phyloP scores from a whole-genome alignment of 2,113 vertebrate genomes.

The Zosterops borbonicus region DNA sequence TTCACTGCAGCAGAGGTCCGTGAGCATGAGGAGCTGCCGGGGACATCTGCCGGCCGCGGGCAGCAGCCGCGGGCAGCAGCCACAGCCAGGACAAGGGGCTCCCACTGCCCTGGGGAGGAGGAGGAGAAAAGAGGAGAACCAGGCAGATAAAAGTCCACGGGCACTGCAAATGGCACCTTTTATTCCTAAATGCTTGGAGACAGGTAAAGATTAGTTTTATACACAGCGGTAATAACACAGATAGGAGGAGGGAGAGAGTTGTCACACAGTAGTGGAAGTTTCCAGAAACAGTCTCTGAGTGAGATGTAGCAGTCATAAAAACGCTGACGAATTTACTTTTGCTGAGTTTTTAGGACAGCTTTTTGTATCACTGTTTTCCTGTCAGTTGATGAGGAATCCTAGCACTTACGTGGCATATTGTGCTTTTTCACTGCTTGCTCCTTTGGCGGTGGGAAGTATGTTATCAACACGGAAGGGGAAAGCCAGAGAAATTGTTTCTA shows the following conservation, averaged over 20 bases:
- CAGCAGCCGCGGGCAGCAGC: background rate
- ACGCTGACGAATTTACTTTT: background rate
- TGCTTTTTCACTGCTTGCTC: background rate
- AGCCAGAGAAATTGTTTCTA: background rate
- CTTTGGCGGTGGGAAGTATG: background rate
- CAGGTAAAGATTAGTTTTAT: background rate
- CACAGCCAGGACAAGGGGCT: background rate
- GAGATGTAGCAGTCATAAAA: background rate
- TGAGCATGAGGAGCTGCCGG: background rate
- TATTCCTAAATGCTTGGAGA: background rate
- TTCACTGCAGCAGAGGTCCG: background rate
- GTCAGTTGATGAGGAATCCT: background rate
- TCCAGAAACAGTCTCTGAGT: background rate
- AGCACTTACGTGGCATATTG: background rate
- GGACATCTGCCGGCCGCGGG: background rate
- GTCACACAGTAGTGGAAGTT: background rate
- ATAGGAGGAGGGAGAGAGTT: background rate
- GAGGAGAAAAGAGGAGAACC: background rate
- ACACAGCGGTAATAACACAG: fast-evolving
- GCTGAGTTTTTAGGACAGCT: background rate
- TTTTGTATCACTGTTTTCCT: background rate
- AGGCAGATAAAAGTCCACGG: background rate
- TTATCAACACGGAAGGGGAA: background rate
- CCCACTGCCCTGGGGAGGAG: fast-evolving
- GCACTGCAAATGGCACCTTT: background rate